phyloP scores from a whole-genome alignment of 1,140 invertebrate species.

The Microplitis mediator region DNA sequence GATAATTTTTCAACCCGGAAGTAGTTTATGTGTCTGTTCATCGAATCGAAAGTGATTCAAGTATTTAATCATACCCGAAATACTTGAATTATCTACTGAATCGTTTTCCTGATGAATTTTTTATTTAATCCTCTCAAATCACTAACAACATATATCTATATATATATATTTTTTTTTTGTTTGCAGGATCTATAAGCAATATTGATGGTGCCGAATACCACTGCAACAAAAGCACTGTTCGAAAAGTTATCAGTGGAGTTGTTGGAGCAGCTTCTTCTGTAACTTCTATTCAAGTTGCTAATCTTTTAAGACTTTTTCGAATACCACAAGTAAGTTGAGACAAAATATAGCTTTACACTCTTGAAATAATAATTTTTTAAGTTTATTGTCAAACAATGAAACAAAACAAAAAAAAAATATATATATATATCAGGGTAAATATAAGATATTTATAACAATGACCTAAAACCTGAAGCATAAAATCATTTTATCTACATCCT shows the following conservation, averaged over 20 bases:
- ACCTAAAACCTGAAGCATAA: slow-evolving; percentile 40
- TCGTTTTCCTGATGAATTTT: not conserved
- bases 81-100: not conserved
- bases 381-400: too few relatives aligned
- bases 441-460: slow-evolving; percentile 29
- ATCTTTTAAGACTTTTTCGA: slow-evolving; percentile 89
- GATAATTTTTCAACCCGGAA: too few relatives aligned
- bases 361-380: too few relatives aligned
- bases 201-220: slow-evolving; percentile 89
- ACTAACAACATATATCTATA: not conserved
- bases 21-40: too few relatives aligned
- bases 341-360: not conserved
- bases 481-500: slow-evolving; percentile 39
- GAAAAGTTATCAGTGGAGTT: slow-evolving; percentile 92
- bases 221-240: slow-evolving; percentile 83
- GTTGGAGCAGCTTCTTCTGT: slow-evolving; percentile 95
- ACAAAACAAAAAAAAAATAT: too few relatives aligned
- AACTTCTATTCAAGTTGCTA: slow-evolving; percentile 95
- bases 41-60: too few relatives aligned
- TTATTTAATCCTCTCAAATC: too few relatives aligned
- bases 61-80: too few relatives aligned
- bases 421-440: not conserved
- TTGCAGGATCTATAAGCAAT: slow-evolving; percentile 90
- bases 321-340: slow-evolving; percentile 84
- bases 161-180: not conserved